These are phyloP conservation scores for Triplophysa tibetana DNA, from an alignment of 2,113 vertebrate genomes.

Conservation along the genomic window DNA sequence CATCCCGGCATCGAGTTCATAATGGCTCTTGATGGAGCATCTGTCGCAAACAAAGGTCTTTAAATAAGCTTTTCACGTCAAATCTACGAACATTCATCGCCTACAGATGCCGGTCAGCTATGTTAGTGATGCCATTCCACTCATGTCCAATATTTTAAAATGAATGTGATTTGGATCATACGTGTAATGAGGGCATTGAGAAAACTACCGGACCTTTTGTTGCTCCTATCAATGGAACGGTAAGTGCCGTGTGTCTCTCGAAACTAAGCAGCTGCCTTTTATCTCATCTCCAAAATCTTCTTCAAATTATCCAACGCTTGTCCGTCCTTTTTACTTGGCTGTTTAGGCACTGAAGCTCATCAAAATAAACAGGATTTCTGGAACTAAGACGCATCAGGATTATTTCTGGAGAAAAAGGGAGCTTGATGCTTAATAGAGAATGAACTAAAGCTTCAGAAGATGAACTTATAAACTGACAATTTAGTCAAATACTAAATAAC, in stretches of 20 bases:
- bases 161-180: constrained; percentile 11
- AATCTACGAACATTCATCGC: constrained; percentile 68
- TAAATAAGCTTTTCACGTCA: constrained; percentile 62
- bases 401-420: constrained; percentile 27
- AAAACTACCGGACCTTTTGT: constrained; percentile 14
- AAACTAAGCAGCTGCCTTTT: neutral
- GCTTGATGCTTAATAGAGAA: constrained; percentile 30
- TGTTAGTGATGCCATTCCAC: neutral
- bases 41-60: constrained; percentile 60
- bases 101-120: constrained; percentile 63
- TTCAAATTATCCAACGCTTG: constrained; percentile 28
- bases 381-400: neutral
- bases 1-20: constrained; percentile 4
- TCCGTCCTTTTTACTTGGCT: neutral
- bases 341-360: constrained; percentile 31
- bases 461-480: constrained; percentile 25
- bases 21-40: constrained; percentile 45
- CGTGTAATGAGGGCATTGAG: neutral
- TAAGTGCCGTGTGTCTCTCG: neutral
- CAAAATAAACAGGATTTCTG: constrained; percentile 1
- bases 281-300: constrained; percentile 10
- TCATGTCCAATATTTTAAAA: constrained; percentile 23
- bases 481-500: constrained; percentile 42
- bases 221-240: neutral
- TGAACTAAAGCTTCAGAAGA: constrained; percentile 32